Evolutionary conservation across 2,888 invertebrate species (phyloP).

Genomic region (Hydrotaea cyrtoneurina): DNA sequence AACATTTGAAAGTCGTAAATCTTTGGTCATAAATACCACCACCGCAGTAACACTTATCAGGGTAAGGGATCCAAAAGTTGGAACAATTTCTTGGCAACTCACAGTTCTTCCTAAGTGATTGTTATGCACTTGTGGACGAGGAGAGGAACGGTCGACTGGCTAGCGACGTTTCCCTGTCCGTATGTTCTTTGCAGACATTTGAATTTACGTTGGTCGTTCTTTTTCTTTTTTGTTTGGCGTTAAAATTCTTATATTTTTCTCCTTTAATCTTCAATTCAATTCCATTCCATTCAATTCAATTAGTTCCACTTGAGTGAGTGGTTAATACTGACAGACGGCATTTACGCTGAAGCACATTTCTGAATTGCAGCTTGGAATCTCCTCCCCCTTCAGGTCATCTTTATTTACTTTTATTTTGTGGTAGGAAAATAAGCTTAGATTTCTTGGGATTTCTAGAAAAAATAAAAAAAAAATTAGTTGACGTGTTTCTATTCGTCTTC

Average conservation of each 20-base stretch:
- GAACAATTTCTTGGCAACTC: conserved; percentile 62
- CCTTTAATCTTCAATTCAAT: conserved; percentile 75
- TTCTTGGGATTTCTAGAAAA: not conserved
- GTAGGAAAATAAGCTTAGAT: conserved; percentile 12
- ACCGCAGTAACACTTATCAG: not conserved
- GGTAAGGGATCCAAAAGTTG: conserved; percentile 5
- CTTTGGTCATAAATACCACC: conserved; percentile 76
- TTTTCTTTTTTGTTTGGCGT: too few relatives aligned
- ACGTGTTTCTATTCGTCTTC: not conserved
- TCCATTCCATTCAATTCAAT: conserved; percentile 78
- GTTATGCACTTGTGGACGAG: not conserved
- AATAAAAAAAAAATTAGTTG: not conserved
- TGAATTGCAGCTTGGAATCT: conserved; percentile 28
- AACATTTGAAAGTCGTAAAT: conserved; percentile 75
- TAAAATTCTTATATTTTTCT: conserved; percentile 69
- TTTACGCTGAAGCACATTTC: conserved; percentile 5
- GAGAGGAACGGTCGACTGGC: not conserved
- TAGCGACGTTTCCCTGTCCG: conserved; percentile 40
- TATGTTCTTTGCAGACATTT: conserved; percentile 60
- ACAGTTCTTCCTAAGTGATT: conserved; percentile 41
- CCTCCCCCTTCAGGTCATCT: not conserved
- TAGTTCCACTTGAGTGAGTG: conserved; percentile 79
- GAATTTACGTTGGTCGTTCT: not conserved
- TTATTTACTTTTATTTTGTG: not conserved
- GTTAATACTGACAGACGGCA: conserved; percentile 71